A percentile compares a stretch with the other conserved stretches of the same genome.
Evolutionary conservation across 2,113 vertebrate species (phyloP).

Genomic region (Myotis lucifugus): DNA sequence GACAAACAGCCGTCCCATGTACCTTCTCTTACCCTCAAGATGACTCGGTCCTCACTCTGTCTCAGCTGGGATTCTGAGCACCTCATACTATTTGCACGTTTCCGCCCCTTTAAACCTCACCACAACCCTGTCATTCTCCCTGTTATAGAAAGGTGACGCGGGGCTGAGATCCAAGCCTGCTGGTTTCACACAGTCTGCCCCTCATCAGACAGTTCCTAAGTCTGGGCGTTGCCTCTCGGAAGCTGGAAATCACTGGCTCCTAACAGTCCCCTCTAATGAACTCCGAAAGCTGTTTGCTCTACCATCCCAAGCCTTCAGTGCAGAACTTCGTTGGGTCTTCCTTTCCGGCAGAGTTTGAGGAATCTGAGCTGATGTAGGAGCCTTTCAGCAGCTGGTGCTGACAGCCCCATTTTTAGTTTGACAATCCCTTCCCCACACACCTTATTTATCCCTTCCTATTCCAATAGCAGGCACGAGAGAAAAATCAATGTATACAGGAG

Average conservation of each 20-base stretch:
- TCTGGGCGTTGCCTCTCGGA: background rate
- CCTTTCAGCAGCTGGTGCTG: background rate
- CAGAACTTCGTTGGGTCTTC: background rate
- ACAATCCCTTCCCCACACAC: background rate
- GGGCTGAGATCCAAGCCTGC: background rate
- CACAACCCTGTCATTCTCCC: background rate
- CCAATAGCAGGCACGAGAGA: background rate
- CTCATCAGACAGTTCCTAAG: background rate
- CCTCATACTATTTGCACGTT: background rate
- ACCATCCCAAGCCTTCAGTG: background rate
- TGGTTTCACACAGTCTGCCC: background rate
- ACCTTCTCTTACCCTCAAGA: background rate
- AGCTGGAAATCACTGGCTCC: background rate
- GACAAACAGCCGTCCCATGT: background rate
- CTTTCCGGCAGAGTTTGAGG: background rate
- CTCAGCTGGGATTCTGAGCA: background rate
- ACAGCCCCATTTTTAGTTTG: background rate
- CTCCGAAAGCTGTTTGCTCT: background rate
- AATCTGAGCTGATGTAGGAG: background rate
- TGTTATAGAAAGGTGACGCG: background rate
- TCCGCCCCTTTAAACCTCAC: background rate
- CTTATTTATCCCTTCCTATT: background rate
- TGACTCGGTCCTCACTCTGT: background rate
- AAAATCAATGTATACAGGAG: conserved; percentile 25
- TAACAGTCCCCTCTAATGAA: background rate